A percentile compares a stretch with the other conserved stretches of the same genome.
phyloP scores from a whole-genome alignment of 2,797 vertebrate genomes.

The Thripadectes ignobilis region DNA sequence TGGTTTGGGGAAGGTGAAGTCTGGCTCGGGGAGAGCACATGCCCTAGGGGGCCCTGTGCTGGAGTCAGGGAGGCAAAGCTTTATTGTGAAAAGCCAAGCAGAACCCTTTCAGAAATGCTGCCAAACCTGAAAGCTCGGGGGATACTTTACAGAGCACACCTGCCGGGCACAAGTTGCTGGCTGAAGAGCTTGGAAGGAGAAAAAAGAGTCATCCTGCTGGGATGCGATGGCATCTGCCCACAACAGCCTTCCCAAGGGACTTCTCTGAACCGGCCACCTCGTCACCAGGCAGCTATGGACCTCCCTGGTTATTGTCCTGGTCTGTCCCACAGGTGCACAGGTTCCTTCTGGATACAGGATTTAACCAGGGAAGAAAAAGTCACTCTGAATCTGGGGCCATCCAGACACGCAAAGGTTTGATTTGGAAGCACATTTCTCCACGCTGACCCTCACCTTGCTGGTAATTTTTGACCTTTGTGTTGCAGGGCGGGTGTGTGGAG shows the following conservation, averaged over 20 bases:
- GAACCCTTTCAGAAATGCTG: conserved; percentile 19
- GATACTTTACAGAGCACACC: background rate
- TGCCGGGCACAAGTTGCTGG: background rate
- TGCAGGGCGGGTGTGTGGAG: background rate
- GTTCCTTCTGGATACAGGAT: background rate
- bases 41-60: background rate
- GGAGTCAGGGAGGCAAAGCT: background rate
- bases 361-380: background rate
- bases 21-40: background rate
- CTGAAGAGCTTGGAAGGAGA: background rate
- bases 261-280: background rate
- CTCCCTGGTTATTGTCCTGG: background rate
- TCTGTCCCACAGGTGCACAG: background rate
- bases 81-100: background rate
- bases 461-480: background rate
- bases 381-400: background rate
- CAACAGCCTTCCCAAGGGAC: background rate
- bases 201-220: background rate
- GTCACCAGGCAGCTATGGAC: background rate
- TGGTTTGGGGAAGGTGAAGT: background rate
- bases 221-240: background rate
- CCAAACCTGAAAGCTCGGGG: conserved; percentile 23
- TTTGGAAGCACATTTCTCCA: background rate
- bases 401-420: background rate
- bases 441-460: fast-evolving